phyloP scores from a whole-genome alignment of 2,113 vertebrate species.

The Nicator chloris region DNA sequence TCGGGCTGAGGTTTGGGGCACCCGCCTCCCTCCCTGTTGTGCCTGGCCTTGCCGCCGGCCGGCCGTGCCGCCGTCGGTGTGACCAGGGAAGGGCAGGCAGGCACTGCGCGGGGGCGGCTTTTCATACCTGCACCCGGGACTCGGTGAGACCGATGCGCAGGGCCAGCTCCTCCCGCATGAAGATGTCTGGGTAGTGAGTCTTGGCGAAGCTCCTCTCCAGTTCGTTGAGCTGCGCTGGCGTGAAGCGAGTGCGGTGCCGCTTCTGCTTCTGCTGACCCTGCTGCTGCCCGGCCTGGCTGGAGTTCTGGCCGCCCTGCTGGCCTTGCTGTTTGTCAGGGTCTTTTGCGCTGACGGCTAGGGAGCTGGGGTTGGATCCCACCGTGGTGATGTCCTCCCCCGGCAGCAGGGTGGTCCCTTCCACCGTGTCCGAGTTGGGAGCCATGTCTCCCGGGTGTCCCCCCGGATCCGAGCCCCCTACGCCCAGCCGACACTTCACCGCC shows the following conservation, averaged over 20 bases:
- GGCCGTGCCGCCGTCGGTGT: background rate
- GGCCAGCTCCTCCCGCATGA: slow-evolving; percentile 94
- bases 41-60: background rate
- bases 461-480: slow-evolving; percentile 85
- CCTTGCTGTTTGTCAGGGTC: slow-evolving; percentile 90
- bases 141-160: slow-evolving; percentile 92
- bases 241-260: slow-evolving; percentile 94
- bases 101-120: background rate
- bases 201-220: slow-evolving; percentile 96
- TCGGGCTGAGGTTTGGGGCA: background rate
- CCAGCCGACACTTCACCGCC: slow-evolving; percentile 90
- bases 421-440: slow-evolving; percentile 86
- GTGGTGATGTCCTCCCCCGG: slow-evolving; percentile 92
- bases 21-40: background rate
- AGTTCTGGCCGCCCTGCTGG: slow-evolving; percentile 74
- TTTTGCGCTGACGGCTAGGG: slow-evolving; percentile 87
- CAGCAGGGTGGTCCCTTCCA: slow-evolving; percentile 89
- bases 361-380: slow-evolving; percentile 87
- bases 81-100: background rate
- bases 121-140: slow-evolving; percentile 91
- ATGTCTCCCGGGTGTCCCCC: slow-evolving; percentile 92
- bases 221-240: slow-evolving; percentile 93
- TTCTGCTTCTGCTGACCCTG: slow-evolving; percentile 92
- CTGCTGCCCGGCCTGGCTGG: slow-evolving; percentile 79
- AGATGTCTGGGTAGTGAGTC: slow-evolving; percentile 96